Conservation (phyloP, 1,140 invertebrate genomes). For the Olivierus martensii region DNA sequence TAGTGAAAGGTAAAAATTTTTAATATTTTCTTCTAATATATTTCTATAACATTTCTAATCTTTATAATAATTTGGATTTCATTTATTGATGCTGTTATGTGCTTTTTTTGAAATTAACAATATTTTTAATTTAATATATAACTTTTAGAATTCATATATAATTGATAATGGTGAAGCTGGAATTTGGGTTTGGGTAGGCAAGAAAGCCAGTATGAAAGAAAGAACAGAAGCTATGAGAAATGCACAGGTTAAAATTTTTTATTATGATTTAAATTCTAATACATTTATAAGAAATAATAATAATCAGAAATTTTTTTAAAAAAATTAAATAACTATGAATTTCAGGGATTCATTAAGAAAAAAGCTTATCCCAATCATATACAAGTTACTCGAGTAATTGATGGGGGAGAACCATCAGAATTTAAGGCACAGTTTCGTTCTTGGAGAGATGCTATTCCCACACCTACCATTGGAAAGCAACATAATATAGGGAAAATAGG, state of each 20-base stretch:
- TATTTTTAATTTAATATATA: neutral
- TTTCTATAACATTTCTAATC: too few relatives aligned
- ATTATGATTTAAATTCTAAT: slow-evolving; percentile 6
- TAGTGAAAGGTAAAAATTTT: too few relatives aligned
- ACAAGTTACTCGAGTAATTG: slow-evolving; percentile 60
- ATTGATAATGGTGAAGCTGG: slow-evolving; percentile 66
- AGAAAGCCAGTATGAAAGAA: slow-evolving; percentile 49
- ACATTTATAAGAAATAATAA: neutral
- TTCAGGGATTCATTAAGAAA: slow-evolving; percentile 65
- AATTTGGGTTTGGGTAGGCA: slow-evolving; percentile 87
- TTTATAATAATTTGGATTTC: too few relatives aligned
- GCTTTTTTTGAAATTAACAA: neutral
- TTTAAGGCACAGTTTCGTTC: slow-evolving; percentile 65
- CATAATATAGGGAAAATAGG: slow-evolving; percentile 18
- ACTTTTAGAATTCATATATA: slow-evolving; percentile 58
- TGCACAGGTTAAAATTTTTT: slow-evolving; percentile 38
- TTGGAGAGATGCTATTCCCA: slow-evolving; percentile 45
- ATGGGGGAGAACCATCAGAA: slow-evolving; percentile 68
- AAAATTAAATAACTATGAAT: neutral
- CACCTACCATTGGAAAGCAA: slow-evolving; percentile 29
- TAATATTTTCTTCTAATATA: too few relatives aligned
- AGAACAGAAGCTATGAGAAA: slow-evolving; percentile 65
- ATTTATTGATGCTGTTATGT: too few relatives aligned
- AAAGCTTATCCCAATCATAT: slow-evolving; percentile 60
- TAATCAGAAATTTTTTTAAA: neutral